Conservation (phyloP, 2,888 invertebrate genomes). For the Strigamia maritima region DNA sequence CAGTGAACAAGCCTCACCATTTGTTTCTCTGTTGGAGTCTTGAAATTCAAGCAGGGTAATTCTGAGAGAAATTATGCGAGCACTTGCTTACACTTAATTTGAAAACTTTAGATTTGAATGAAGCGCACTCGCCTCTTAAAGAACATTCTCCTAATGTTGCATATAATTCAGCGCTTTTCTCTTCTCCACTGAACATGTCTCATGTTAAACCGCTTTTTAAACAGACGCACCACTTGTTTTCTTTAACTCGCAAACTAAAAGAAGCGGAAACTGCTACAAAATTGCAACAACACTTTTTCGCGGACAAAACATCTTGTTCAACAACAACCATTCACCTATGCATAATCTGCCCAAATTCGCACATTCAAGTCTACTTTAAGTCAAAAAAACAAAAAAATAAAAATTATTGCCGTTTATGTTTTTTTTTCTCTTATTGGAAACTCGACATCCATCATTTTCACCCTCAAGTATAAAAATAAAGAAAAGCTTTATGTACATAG, state of each 20-base stretch:
- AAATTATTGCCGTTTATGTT: neutral
- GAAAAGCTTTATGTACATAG: neutral
- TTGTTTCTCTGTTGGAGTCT: slow-evolving; percentile 31
- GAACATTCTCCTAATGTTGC: slow-evolving; percentile 26
- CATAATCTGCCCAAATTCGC: neutral
- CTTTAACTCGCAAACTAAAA: neutral
- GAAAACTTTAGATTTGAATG: slow-evolving; percentile 30
- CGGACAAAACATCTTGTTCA: slow-evolving; percentile 32
- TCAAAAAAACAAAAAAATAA: neutral
- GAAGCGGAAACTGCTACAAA: slow-evolving; percentile 19
- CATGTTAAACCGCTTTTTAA: neutral
- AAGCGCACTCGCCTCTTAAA: slow-evolving; percentile 23
- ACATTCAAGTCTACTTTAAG: neutral
- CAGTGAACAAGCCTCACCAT: slow-evolving; percentile 32
- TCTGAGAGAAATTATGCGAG: slow-evolving; percentile 30
- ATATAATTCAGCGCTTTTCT: slow-evolving; percentile 30
- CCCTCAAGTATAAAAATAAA: neutral
- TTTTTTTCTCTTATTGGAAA: neutral
- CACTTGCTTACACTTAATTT: slow-evolving; percentile 34
- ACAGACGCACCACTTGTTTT: neutral
- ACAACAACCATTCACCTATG: slow-evolving; percentile 19
- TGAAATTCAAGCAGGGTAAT: slow-evolving; percentile 31
- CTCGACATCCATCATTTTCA: neutral
- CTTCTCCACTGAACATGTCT: slow-evolving; percentile 31
- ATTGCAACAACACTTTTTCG: slow-evolving; percentile 17